phyloP scores from a whole-genome alignment of 2,113 vertebrate species.

The Macrotis lagotis region DNA sequence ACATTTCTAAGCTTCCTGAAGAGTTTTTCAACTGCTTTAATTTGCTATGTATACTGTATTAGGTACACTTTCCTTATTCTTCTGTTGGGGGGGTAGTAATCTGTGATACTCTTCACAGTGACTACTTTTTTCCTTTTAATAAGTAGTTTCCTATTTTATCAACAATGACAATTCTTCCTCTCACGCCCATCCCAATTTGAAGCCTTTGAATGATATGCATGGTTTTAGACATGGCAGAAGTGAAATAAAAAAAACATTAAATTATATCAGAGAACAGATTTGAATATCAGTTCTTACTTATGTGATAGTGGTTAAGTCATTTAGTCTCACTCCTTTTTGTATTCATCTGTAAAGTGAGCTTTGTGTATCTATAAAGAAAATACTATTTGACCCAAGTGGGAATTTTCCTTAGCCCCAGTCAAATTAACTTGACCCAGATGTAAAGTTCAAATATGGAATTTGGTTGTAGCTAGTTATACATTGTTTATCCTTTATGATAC shows the following conservation, averaged over 20 bases:
- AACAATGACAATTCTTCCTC: background rate
- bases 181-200: rapidly evolving
- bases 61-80: background rate
- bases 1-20: background rate
- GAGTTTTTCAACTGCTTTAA: background rate
- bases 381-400: too few relatives aligned
- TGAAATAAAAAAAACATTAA: background rate
- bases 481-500: too few relatives aligned
- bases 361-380: background rate
- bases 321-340: background rate
- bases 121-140: background rate
- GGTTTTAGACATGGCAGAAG: background rate
- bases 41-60: background rate
- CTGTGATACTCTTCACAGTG: background rate
- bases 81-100: background rate
- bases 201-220: background rate
- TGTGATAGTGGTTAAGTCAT: background rate
- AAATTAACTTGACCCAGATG: too few relatives aligned
- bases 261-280: background rate
- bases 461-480: too few relatives aligned
- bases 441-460: too few relatives aligned
- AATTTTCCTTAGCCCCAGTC: too few relatives aligned
- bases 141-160: background rate
- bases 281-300: background rate
- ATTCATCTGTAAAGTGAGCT: background rate